Evolutionary conservation across 1,140 invertebrate genomes (phyloP).

Genomic region (Eumeta japonica): DNA sequence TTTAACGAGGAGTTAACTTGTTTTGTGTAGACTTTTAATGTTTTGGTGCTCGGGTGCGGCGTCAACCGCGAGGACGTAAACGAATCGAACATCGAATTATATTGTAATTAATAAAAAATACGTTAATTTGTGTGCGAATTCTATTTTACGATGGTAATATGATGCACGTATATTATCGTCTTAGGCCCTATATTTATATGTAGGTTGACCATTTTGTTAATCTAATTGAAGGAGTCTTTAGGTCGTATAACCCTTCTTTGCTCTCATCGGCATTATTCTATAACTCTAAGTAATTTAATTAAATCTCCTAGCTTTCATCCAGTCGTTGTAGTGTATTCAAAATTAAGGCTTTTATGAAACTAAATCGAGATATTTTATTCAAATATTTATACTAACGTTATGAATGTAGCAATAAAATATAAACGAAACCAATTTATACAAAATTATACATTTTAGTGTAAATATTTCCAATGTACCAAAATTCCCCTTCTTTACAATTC

Average conservation of each 20-base stretch:
- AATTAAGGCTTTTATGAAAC: constrained; percentile 34
- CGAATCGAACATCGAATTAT: constrained; percentile 48
- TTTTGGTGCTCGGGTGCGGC: constrained; percentile 50
- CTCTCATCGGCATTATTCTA: too few species aligned
- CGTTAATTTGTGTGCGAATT: too few species aligned
- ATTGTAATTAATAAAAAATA: constrained; percentile 26
- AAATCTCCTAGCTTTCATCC: too few species aligned
- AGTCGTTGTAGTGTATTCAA: constrained; percentile 27
- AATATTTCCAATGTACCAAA: constrained; percentile 50
- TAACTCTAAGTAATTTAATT: too few species aligned
- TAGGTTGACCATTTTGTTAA: too few species aligned
- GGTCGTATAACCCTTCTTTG: too few species aligned
- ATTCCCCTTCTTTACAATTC: constrained; percentile 55
- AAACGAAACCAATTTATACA: constrained; percentile 48
- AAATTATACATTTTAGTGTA: constrained; percentile 49
- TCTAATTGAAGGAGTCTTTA: too few species aligned
- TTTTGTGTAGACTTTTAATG: constrained; percentile 40
- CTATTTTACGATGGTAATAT: too few species aligned
- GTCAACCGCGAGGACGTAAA: constrained; percentile 31
- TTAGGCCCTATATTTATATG: too few species aligned
- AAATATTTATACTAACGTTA: constrained; percentile 55
- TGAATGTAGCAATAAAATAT: constrained; percentile 41
- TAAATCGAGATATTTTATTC: constrained; percentile 49
- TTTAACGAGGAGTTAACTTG: constrained; percentile 25
- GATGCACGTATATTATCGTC: too few species aligned